Conservation (phyloP, 2,797 vertebrate genomes). For the Platalea minor region DNA sequence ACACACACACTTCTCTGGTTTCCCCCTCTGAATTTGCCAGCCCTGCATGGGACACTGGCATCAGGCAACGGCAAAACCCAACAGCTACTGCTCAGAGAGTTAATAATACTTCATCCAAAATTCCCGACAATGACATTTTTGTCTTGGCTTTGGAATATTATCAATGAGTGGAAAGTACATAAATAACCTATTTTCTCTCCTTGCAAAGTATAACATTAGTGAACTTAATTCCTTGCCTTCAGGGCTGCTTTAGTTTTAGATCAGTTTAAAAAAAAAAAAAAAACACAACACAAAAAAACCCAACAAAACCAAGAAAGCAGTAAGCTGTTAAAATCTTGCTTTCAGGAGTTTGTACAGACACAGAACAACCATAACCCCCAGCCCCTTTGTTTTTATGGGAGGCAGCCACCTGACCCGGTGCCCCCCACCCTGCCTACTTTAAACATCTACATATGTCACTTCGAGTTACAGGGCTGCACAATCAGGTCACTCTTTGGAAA, state of each 20-base stretch:
- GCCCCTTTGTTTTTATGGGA: not conserved
- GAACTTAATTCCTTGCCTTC: not conserved
- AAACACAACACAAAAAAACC: not conserved
- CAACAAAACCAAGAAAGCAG: not conserved
- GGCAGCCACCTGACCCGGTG: not conserved
- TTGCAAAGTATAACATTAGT: not conserved
- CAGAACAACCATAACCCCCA: not conserved
- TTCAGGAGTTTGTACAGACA: not conserved
- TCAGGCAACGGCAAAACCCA: not conserved
- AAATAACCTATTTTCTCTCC: conserved; percentile 20
- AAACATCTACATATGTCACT: not conserved
- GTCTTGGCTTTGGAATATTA: not conserved
- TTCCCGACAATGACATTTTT: not conserved
- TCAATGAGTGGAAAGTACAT: not conserved
- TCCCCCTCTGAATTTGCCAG: not conserved
- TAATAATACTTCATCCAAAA: not conserved
- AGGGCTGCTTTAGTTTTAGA: not conserved
- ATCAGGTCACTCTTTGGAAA: not conserved
- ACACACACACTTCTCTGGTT: not conserved
- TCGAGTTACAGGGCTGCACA: not conserved
- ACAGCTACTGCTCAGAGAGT: not conserved
- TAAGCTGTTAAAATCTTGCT: not conserved
- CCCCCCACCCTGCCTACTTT: not conserved
- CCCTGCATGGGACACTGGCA: rapidly evolving
- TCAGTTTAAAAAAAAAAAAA: not conserved